Evolutionary conservation across 1,140 invertebrate genomes (phyloP), one percentile per base, ranked within the genome.

Genomic region (Heliothis subflexa): DNA sequence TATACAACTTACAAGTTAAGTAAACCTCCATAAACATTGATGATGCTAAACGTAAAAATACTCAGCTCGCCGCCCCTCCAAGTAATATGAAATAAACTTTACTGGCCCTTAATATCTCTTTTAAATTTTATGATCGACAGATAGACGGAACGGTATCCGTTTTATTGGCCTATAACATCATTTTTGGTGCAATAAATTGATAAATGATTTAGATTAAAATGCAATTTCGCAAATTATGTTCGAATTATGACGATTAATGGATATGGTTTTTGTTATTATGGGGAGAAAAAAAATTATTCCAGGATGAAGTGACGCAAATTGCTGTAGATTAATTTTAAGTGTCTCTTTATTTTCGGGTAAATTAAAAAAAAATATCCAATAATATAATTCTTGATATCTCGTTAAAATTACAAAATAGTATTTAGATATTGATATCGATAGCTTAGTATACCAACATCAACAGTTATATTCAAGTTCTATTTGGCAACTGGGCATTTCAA

Each of bases 181-280:
- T 73, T 57, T 25, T 25, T 10, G 14, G 54, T 9, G 52, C 18
- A 54, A 59, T 74, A 74, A 61, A 74, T 74, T 49, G 72, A 74
- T 74, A 61, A 61, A 74, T 74, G 54, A 61, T 74, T 74, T 49
- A 74, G 72, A 74, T 74, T 74, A 74, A 28, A 61, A 61, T 50
- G 18, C 72, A 70, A 70, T 70, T 70, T 70, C 18, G 9, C 3
- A 33, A 25, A 54, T 70, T 25, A 16, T 52, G 16, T 2, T 4
- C 18, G 49, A 33, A 16, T 45, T 45, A 64, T 16, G n/a, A 14
- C 14, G 33, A 9, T 64, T 64, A 33, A n/a, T 55, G 54, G 18
- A 21, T 55, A 11, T 9, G 18, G 1, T 40, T 57, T 61, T 61
- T 33, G 59, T 61, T 61, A 33, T 61, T 14, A 13, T 57, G 18